Base-by-base conservation (phyloP, 2,113 vertebrate species). In the Riparia riparia region DNA sequence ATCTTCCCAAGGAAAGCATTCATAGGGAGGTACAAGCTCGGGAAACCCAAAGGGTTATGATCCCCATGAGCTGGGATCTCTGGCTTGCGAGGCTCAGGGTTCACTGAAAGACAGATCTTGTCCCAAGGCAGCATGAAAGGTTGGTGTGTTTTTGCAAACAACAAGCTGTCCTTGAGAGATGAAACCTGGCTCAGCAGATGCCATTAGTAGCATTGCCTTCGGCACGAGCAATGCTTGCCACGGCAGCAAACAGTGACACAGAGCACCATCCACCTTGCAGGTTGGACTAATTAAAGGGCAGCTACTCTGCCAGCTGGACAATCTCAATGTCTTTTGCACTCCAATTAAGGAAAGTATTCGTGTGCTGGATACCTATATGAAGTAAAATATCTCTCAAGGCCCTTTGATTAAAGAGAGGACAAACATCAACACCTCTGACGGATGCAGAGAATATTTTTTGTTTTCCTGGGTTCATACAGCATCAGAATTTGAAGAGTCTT, bases 61-160 rank as follows among this genome's bases (percentile, higher is more conserved):
- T 29, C 51, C 32, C 31, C 25, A 10, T 4, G 14, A 80, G n/a
- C 42, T 54, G 74, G 6, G 10, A 12, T 70, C 51, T 82, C 41
- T 64, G 4, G 1, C n/a, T n/a, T 73, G 14, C 11, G 17, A 45
- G 9, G 21, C 15, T 92, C 49, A 47, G 15, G 14, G 15, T 44
- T 84, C 44, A 10, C 20, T 57, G 61, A 77, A 70, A 77, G 58
- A 7, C 10, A 84, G 4, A 54, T 28, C 9, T 56, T 86, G 29
- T 53, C 32, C 63, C 14, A 15, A 10, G 50, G 25, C 29, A 77
- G 66, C 45, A 25, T 51, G 21, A 45, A 45, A 63, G 8, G 17
- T 1, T 58, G 24, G 7, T 58, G 22, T 3, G 0, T 7, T 71
- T 82, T 44, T 19, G 3, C 3, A 10, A 25, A 50, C 44, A 25